These are phyloP conservation scores for Agrotis exclamationis DNA, from an alignment of 2,888 invertebrate species.

Conservation along the genomic window DNA sequence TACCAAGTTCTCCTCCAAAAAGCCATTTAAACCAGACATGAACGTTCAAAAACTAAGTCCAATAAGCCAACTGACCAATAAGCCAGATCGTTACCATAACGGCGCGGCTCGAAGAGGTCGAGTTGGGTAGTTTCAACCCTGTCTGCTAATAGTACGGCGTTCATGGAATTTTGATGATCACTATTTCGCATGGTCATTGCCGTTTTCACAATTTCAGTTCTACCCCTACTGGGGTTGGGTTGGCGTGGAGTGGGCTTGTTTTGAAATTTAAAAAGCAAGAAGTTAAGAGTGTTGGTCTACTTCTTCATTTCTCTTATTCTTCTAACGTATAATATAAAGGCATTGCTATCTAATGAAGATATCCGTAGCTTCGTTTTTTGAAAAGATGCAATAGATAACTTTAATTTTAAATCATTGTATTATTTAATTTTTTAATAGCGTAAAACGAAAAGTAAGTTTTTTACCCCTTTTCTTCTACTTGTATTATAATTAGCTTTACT, in stretches of 20 bases:
- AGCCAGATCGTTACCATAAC: slow-evolving; percentile 54
- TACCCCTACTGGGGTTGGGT: slow-evolving; percentile 47
- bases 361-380: too few species aligned
- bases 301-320: too few species aligned
- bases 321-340: too few species aligned
- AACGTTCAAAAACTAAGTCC: slow-evolving; percentile 4
- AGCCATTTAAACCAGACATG: neutral
- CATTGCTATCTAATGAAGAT: too few species aligned
- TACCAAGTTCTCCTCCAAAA: neutral
- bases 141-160: slow-evolving; percentile 78
- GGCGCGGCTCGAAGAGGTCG: slow-evolving; percentile 23
- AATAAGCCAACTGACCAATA: slow-evolving; percentile 69
- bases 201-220: slow-evolving; percentile 84
- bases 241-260: slow-evolving; percentile 66
- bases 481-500: too few species aligned
- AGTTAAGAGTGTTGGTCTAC: too few species aligned
- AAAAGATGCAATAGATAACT: too few species aligned
- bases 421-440: too few species aligned
- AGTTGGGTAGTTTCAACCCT: slow-evolving; percentile 40
- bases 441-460: too few species aligned
- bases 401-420: too few species aligned
- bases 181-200: slow-evolving; percentile 88
- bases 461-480: too few species aligned
- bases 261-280: too few species aligned
- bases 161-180: slow-evolving; percentile 87